A percentile compares a stretch with the other conserved stretches of the same genome.
These are phyloP conservation scores for Anabas testudineus DNA, from an alignment of 2,797 vertebrate genomes.

Conservation along the genomic window DNA sequence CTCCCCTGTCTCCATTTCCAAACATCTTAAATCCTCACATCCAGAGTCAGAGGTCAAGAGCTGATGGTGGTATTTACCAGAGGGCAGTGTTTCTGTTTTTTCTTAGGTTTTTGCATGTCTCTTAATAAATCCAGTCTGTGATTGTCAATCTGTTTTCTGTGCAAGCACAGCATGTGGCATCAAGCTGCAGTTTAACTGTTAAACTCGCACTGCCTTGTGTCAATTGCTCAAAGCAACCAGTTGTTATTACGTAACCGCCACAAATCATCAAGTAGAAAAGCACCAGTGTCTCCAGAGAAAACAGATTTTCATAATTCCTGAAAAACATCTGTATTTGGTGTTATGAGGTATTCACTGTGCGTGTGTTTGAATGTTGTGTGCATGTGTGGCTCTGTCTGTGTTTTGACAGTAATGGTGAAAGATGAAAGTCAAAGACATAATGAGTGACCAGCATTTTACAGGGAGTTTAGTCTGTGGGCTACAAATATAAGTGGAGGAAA, in stretches of 20 bases:
- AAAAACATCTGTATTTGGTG: slow-evolving; percentile 7
- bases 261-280: background rate
- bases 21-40: background rate
- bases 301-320: background rate
- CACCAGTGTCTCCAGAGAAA: background rate
- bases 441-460: slow-evolving; percentile 36
- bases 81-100: slow-evolving; percentile 16
- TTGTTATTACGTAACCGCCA: background rate
- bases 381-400: slow-evolving; percentile 2
- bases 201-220: background rate
- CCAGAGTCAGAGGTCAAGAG: slow-evolving; percentile 20
- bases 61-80: slow-evolving; percentile 9
- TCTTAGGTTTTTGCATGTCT: background rate
- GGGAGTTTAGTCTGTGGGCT: slow-evolving; percentile 37
- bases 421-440: slow-evolving; percentile 47
- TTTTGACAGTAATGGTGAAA: slow-evolving; percentile 51
- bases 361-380: slow-evolving; percentile 22
- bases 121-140: background rate
- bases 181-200: slow-evolving; percentile 3
- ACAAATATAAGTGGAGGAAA: slow-evolving; percentile 14
- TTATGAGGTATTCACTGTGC: background rate
- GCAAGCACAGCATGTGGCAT: background rate
- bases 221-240: background rate
- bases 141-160: background rate
- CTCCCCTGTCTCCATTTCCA: background rate